phyloP scores from a whole-genome alignment of 64 coral and sea anemone genomes.

The Actinia equina region DNA sequence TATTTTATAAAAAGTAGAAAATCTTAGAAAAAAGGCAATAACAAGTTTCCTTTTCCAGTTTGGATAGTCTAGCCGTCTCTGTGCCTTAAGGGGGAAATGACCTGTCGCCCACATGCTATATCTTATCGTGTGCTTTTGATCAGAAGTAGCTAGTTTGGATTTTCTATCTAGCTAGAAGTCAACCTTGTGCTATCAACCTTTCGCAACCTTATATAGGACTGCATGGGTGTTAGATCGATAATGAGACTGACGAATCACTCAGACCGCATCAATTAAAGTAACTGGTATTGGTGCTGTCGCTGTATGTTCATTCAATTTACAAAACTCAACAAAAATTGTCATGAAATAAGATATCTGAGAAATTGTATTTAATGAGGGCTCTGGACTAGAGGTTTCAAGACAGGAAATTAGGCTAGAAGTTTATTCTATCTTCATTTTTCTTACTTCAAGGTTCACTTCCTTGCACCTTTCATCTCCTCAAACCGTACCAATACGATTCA shows the following conservation, averaged over 20 bases:
- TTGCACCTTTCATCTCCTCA: not conserved
- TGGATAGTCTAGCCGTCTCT: not conserved
- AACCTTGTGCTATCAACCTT: not conserved
- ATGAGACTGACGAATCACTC: too few species aligned
- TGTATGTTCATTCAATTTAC: too few species aligned
- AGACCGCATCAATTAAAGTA: too few species aligned
- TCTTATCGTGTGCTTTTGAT: not conserved
- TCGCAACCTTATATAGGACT: too few species aligned
- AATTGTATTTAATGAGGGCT: not conserved
- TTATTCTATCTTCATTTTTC: not conserved
- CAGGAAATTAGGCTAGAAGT: not conserved
- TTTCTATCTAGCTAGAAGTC: not conserved
- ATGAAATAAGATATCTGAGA: too few species aligned
- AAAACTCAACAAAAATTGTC: too few species aligned
- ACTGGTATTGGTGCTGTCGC: too few species aligned
- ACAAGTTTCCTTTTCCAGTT: not conserved
- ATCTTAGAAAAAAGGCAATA: not conserved
- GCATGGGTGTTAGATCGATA: too few species aligned
- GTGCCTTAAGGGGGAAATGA: not conserved
- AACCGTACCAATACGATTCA: not conserved
- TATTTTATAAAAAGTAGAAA: too few species aligned
- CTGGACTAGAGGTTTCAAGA: not conserved
- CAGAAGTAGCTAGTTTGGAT: slow-evolving; percentile 6
- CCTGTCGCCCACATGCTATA: not conserved
- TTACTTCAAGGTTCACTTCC: not conserved